These are phyloP conservation scores for Corydoras maculifer DNA, from an alignment of 2,113 vertebrate species.

Conservation along the genomic window DNA sequence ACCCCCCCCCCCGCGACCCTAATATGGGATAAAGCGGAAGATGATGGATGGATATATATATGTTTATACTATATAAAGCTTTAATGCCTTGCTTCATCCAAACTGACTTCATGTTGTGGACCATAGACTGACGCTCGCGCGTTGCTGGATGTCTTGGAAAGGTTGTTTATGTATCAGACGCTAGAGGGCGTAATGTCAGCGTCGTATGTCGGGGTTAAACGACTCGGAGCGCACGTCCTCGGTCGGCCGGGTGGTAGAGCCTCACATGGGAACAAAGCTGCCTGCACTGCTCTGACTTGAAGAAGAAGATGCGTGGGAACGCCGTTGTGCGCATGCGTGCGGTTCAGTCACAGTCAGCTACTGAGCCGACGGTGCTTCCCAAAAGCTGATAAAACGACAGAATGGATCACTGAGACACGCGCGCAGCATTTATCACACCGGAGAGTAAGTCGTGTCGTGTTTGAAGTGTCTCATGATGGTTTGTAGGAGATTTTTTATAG, in stretches of 20 bases:
- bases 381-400: slow-evolving; percentile 31
- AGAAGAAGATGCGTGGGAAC: slow-evolving; percentile 40
- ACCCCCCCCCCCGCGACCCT: no score
- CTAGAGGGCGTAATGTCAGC: background rate
- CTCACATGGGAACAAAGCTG: background rate
- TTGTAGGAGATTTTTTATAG: background rate
- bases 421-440: slow-evolving; percentile 2
- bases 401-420: slow-evolving; percentile 35
- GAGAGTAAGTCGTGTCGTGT: slow-evolving; percentile 35
- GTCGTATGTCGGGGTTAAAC: background rate
- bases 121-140: no score
- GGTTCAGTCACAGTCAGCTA: slow-evolving; percentile 31
- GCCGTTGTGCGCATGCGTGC: slow-evolving; percentile 28
- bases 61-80: no score
- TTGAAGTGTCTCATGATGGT: background rate
- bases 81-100: no score
- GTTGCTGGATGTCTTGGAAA: no score
- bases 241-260: slow-evolving; percentile 30
- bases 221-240: background rate
- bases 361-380: slow-evolving; percentile 31
- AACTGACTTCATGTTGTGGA: no score
- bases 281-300: background rate
- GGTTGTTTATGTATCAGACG: no score
- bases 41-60: no score
- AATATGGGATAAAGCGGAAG: no score